A percentile compares a stretch with the other conserved stretches of the same genome.
Evolutionary conservation across 2,888 invertebrate genomes (phyloP).

Genomic region (Eupelmus urozonus): DNA sequence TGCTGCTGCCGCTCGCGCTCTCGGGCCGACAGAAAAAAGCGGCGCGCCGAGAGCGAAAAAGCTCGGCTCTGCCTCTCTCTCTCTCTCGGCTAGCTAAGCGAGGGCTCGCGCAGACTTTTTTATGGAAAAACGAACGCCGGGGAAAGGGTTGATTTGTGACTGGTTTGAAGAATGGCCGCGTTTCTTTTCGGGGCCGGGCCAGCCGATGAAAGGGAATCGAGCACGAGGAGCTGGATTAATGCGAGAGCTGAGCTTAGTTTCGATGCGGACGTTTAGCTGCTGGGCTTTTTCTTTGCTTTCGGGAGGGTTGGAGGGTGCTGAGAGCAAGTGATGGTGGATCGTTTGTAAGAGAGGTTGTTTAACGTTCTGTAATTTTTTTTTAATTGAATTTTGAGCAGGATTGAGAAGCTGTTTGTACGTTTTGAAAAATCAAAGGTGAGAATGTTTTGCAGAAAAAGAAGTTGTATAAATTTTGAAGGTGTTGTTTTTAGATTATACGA

Average conservation of each 20-base stretch:
- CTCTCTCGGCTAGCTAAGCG: neutral
- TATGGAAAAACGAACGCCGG: too few relatives aligned
- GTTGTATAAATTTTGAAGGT: too few relatives aligned
- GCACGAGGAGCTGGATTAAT: neutral
- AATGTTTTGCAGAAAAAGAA: too few relatives aligned
- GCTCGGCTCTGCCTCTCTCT: neutral
- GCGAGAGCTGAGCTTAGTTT: neutral
- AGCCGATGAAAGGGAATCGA: neutral
- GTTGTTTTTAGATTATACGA: too few relatives aligned
- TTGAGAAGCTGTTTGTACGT: too few relatives aligned
- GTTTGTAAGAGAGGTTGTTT: too few relatives aligned
- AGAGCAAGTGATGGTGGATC: too few relatives aligned
- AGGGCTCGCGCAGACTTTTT: too few relatives aligned
- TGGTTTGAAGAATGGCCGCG: conserved; percentile 36
- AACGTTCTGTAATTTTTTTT: too few relatives aligned
- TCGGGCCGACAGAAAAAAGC: conserved; percentile 41
- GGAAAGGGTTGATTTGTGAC: conserved; percentile 42
- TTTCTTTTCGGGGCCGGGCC: neutral
- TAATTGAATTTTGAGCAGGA: too few relatives aligned
- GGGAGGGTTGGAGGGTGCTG: too few relatives aligned
- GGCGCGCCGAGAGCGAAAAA: conserved; percentile 26
- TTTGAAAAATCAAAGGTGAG: too few relatives aligned
- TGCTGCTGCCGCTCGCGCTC: neutral
- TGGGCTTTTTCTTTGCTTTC: neutral
- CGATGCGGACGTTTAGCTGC: neutral